Conservation (phyloP, 2,888 invertebrate species). For the Ptycholaimellus sp. region DNA sequence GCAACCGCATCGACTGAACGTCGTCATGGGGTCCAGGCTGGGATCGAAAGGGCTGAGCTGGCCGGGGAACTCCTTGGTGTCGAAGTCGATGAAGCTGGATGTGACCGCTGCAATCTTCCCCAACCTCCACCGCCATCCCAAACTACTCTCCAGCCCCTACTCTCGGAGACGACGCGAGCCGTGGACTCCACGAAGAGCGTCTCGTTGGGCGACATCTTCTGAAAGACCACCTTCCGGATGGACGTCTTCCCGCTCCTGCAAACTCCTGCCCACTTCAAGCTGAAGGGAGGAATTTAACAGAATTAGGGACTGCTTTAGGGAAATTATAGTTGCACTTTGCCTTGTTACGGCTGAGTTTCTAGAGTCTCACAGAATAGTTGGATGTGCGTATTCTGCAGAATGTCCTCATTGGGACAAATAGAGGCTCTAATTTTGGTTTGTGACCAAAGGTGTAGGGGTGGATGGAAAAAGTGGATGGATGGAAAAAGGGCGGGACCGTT, state of each 20-base stretch:
- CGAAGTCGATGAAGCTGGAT: conserved; percentile 90
- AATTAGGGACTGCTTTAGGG: too few species aligned
- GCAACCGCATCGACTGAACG: conserved; percentile 89
- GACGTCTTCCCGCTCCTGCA: conserved; percentile 82
- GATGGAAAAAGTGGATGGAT: not conserved
- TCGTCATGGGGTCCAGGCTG: conserved; percentile 76
- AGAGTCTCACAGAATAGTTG: too few species aligned
- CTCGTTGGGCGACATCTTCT: conserved; percentile 99
- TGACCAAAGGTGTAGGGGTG: not conserved
- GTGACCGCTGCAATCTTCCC: conserved; percentile 48
- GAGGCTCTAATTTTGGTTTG: not conserved
- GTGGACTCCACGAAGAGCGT: conserved; percentile 92
- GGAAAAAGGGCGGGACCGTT: conserved; percentile 11
- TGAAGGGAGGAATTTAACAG: not conserved
- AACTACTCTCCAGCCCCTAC: conserved; percentile 21
- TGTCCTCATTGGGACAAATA: not conserved
- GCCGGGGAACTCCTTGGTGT: conserved; percentile 98
- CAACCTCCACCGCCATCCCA: not conserved
- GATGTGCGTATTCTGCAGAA: not conserved
- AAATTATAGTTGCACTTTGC: too few species aligned
- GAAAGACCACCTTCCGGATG: conserved; percentile 98
- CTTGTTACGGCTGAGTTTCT: too few species aligned
- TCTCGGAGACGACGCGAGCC: conserved; percentile 85
- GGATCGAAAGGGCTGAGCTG: conserved; percentile 94
- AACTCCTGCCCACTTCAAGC: too few species aligned